Evolutionary conservation across 2,113 vertebrate species (phyloP), one percentile per base, ranked within the genome.

Genomic region (Amazona vittata): DNA sequence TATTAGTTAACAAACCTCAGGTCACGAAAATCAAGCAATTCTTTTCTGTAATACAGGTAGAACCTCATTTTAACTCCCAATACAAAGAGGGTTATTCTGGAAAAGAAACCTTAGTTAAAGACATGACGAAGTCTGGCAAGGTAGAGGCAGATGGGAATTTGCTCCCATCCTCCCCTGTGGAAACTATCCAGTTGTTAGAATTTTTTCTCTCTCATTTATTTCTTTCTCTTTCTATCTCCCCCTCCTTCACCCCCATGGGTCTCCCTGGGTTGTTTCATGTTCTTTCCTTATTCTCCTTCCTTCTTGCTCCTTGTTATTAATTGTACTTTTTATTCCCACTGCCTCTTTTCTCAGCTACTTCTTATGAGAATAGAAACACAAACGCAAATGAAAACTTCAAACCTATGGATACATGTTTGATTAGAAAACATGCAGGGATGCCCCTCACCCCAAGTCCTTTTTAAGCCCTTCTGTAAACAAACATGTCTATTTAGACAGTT

Each of bases 391-490:
- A 67, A 90, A 93, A 68, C 65, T 89, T 92, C 12, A 78, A 35
- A 70, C n/a, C 44, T 52, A 35, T 13, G 81, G 52, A 35, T 52
- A 60, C 18, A 49, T 33, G 15, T 76, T 74, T 12, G 20, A 31
- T 68, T 50, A 65, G 83, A 89, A 96, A 91, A 65, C 15, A 82
- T 35, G 52, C 41, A 93, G 63, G 63, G 83, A 86, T 94, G 69
- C 17, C n/a, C 37, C 37, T 20, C 24, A 44, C 15, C 25, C n/a
- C 69, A 73, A 84, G 49, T 33, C 22, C 21, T 76, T 89, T 81
- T 71, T 47, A 70, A 84, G 86, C 63, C 22, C 10, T 81, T 82
- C 57, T 92, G 44, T 62, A 94, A 96, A 89, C 73, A 93, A 94
- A 86, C 68, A 89, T 1, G 3, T 88, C 77, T 79, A 53, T 89